Evolutionary conservation across 2,888 invertebrate genomes (phyloP).

Genomic region (Sympetrum striolatum): DNA sequence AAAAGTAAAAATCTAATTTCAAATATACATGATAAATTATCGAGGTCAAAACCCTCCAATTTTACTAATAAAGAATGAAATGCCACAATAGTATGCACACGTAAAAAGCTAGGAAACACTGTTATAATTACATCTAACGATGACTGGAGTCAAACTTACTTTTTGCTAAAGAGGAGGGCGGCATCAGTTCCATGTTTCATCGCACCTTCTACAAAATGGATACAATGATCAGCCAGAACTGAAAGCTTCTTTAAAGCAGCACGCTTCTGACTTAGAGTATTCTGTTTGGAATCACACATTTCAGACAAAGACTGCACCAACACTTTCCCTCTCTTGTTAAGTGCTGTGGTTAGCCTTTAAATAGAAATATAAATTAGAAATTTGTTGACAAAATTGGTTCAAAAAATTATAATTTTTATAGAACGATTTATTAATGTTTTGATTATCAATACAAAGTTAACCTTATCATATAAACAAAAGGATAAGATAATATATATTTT

Average conservation of each 20-base stretch:
- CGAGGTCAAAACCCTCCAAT: no score
- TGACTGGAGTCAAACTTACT: constrained; percentile 61
- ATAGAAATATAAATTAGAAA: neutral
- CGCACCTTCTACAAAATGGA: constrained; percentile 81
- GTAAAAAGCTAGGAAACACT: no score
- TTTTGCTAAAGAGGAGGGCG: constrained; percentile 83
- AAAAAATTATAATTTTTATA: neutral
- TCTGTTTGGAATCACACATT: constrained; percentile 69
- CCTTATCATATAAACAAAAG: no score
- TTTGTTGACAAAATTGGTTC: neutral
- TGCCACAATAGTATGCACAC: no score
- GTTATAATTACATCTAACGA: no score
- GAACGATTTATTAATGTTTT: neutral
- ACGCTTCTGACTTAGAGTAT: constrained; percentile 84
- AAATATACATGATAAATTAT: no score
- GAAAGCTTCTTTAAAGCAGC: constrained; percentile 81
- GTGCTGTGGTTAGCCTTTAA: constrained; percentile 76
- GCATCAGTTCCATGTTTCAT: constrained; percentile 82
- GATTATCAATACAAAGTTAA: no score
- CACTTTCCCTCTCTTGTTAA: constrained; percentile 83
- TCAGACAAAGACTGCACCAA: constrained; percentile 81
- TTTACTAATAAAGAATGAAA: no score
- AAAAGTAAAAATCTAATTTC: no score
- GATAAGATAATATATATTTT: no score
- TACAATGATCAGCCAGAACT: constrained; percentile 87